These are phyloP conservation scores for Sebastes diploproa DNA, from an alignment of 2,797 vertebrate species.

Conservation along the genomic window DNA sequence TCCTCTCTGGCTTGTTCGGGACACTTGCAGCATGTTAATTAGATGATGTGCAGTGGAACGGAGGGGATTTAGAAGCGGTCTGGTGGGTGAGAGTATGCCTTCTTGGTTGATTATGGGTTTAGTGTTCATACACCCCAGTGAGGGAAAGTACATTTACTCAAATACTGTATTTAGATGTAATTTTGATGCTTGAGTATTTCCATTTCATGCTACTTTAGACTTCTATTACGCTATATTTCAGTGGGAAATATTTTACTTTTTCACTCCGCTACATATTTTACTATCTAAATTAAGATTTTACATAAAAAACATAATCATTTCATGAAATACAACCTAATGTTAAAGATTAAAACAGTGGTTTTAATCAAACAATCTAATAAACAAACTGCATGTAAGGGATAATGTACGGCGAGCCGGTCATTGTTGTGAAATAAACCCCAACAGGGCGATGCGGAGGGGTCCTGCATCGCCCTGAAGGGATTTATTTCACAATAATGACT, in stretches of 20 bases:
- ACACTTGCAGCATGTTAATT: constrained; percentile 40
- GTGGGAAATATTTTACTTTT: background rate
- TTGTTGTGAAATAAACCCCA: no score
- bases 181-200: no score
- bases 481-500: no score
- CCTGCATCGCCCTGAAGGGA: no score
- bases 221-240: background rate
- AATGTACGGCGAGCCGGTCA: no score
- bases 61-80: constrained; percentile 26
- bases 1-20: constrained; percentile 14
- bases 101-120: constrained; percentile 1
- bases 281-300: background rate
- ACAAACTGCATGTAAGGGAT: background rate
- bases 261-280: background rate
- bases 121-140: background rate
- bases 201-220: no score
- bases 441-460: no score
- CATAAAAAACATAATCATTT: fast-evolving
- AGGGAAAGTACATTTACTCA: no score
- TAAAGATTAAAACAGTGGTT: background rate
- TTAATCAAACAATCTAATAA: background rate
- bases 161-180: no score
- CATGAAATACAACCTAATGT: background rate
- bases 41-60: constrained; percentile 26
- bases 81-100: background rate